Evolutionary conservation across 2,888 invertebrate genomes (phyloP).

Genomic region (Aspidiotus rigidus): DNA sequence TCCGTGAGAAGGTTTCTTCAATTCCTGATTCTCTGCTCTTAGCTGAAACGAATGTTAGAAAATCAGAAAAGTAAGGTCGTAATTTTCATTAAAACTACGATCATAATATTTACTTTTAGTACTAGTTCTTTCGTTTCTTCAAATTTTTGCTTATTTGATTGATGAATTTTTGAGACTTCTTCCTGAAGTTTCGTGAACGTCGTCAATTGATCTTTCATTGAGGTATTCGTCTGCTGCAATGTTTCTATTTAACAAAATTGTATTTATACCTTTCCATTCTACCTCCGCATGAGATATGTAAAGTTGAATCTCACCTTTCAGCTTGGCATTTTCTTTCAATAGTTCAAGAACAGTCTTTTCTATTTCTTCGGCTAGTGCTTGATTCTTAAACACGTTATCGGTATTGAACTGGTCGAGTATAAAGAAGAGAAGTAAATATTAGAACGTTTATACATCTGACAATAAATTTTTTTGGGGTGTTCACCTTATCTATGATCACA

Average conservation of each 20-base stretch:
- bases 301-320: slow-evolving; percentile 13
- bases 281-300: too few species aligned
- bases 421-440: too few species aligned
- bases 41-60: slow-evolving; percentile 36
- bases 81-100: too few species aligned
- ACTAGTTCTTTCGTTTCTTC: slow-evolving; percentile 55
- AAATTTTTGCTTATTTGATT: slow-evolving; percentile 57
- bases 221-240: slow-evolving; percentile 55
- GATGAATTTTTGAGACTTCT: slow-evolving; percentile 54
- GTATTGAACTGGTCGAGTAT: slow-evolving; percentile 8
- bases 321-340: slow-evolving; percentile 23
- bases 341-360: slow-evolving; percentile 23
- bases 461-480: neutral
- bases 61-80: neutral
- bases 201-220: slow-evolving; percentile 58
- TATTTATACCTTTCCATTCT: too few species aligned
- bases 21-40: slow-evolving; percentile 37
- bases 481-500: slow-evolving; percentile 21
- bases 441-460: too few species aligned
- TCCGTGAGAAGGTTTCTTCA: slow-evolving; percentile 35
- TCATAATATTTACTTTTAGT: slow-evolving; percentile 40
- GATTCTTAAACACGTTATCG: slow-evolving; percentile 22
- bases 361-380: slow-evolving; percentile 25
- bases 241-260: slow-evolving; percentile 45
- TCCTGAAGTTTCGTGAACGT: slow-evolving; percentile 55